phyloP scores from a whole-genome alignment of 2,797 vertebrate genomes.

The Microctenopoma lineatum region DNA sequence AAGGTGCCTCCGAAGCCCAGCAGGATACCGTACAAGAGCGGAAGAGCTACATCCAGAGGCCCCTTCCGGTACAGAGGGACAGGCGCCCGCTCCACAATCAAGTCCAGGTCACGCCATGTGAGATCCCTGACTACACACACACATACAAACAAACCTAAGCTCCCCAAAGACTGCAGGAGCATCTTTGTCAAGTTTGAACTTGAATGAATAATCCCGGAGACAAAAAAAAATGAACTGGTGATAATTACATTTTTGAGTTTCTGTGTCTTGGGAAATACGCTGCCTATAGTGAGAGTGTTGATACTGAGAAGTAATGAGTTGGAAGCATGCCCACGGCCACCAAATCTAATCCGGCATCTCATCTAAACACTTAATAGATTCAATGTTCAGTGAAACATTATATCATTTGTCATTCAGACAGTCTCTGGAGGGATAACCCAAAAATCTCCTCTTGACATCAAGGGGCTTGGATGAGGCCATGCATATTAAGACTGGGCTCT shows the following conservation, averaged over 20 bases:
- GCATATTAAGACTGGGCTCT: background rate
- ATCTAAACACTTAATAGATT: constrained; percentile 77
- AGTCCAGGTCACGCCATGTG: constrained; percentile 73
- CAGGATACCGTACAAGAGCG: constrained; percentile 81
- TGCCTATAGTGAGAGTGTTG: constrained; percentile 57
- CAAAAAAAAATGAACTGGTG: constrained; percentile 65
- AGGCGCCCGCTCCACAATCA: constrained; percentile 76
- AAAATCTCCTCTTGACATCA: constrained; percentile 57
- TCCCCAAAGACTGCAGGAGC: constrained; percentile 41
- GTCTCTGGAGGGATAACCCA: constrained; percentile 60
- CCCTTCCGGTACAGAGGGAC: constrained; percentile 72
- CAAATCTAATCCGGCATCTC: constrained; percentile 75
- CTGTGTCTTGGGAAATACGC: constrained; percentile 71
- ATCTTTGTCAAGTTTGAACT: constrained; percentile 51
- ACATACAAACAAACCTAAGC: constrained; percentile 35
- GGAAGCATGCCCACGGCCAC: constrained; percentile 71
- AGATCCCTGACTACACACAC: constrained; percentile 68
- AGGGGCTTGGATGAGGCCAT: constrained; percentile 8
- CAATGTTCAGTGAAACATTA: constrained; percentile 65
- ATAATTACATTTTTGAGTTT: constrained; percentile 78
- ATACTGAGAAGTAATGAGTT: constrained; percentile 76
- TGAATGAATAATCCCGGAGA: constrained; percentile 42
- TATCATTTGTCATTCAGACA: constrained; percentile 66
- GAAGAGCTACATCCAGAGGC: constrained; percentile 71
- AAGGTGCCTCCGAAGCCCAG: constrained; percentile 79